Percentiles rank a stretch among this genome's conserved stretches.
phyloP scores from a whole-genome alignment of 2,888 invertebrate species.

The Xanthia icteritia region DNA sequence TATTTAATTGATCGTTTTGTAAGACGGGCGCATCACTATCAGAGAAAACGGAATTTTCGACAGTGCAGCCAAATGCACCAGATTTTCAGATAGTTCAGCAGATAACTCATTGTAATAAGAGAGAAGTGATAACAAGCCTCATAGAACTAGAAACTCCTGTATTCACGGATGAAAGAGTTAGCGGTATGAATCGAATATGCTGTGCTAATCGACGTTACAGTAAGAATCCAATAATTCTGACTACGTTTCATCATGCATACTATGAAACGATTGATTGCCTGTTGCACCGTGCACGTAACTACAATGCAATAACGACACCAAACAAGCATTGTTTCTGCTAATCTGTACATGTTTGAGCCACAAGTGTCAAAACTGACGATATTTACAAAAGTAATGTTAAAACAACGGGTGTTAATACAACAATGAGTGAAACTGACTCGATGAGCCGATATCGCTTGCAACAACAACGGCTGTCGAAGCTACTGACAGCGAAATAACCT shows the following conservation, averaged over 20 bases:
- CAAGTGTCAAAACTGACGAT: slow-evolving; percentile 34
- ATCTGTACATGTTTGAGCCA: slow-evolving; percentile 15
- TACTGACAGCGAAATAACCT: neutral
- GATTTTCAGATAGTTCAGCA: neutral
- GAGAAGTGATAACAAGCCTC: neutral
- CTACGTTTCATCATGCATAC: slow-evolving; percentile 45
- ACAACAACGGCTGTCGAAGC: neutral
- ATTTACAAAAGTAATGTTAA: slow-evolving; percentile 30
- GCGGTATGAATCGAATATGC: slow-evolving; percentile 26
- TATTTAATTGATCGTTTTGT: slow-evolving; percentile 26
- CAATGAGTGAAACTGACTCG: slow-evolving; percentile 26
- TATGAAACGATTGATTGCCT: slow-evolving; percentile 39
- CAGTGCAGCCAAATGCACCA: neutral
- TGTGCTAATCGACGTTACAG: slow-evolving; percentile 47
- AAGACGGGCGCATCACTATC: neutral
- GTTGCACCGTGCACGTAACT: slow-evolving; percentile 19
- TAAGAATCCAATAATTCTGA: slow-evolving; percentile 26
- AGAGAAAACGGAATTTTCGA: neutral
- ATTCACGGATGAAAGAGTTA: slow-evolving; percentile 36
- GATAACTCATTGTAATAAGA: neutral
- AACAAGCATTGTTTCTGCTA: slow-evolving; percentile 29
- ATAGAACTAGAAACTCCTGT: slow-evolving; percentile 30
- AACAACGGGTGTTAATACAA: slow-evolving; percentile 12
- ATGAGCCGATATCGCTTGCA: slow-evolving; percentile 9
- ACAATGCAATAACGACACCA: slow-evolving; percentile 18